Conservation (phyloP, 2,888 invertebrate genomes). For the Octonoba sinensis region DNA sequence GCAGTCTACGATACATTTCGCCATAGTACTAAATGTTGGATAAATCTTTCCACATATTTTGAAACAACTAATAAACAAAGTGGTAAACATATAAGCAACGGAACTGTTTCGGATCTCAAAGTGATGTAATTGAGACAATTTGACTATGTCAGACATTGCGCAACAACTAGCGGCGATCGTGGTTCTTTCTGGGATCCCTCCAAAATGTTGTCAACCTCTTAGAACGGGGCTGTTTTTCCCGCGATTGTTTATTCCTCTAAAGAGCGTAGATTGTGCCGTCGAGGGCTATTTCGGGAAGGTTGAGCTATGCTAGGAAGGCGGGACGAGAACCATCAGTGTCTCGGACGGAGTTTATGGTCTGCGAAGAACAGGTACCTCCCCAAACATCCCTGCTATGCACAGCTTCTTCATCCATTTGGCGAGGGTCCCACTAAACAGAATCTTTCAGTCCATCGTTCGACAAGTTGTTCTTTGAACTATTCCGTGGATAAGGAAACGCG, state of each 20-base stretch:
- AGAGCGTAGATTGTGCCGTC: conserved; percentile 25
- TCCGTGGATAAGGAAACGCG: no score
- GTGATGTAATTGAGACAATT: no score
- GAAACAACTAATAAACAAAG: no score
- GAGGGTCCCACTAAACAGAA: background rate
- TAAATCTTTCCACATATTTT: no score
- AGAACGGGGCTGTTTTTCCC: background rate
- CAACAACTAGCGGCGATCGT: no score
- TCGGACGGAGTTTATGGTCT: conserved; percentile 43
- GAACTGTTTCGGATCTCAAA: no score
- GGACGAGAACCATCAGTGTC: conserved; percentile 44
- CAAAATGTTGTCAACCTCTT: conserved; percentile 33
- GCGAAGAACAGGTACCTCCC: conserved; percentile 47
- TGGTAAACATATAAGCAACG: no score
- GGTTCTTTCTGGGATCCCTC: background rate
- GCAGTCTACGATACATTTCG: no score
- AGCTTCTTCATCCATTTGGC: conserved; percentile 26
- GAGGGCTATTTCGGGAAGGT: conserved; percentile 40
- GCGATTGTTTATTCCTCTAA: conserved; percentile 43
- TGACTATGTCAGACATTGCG: no score
- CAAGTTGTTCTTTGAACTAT: conserved; percentile 1
- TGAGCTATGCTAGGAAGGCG: conserved; percentile 24
- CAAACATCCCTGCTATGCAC: conserved; percentile 37
- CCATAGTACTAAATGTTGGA: no score
- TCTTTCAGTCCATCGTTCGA: background rate